A percentile compares a stretch with the other conserved stretches of the same genome.
Evolutionary conservation across 2,113 vertebrate genomes (phyloP).

Genomic region (Callipepla californica): DNA sequence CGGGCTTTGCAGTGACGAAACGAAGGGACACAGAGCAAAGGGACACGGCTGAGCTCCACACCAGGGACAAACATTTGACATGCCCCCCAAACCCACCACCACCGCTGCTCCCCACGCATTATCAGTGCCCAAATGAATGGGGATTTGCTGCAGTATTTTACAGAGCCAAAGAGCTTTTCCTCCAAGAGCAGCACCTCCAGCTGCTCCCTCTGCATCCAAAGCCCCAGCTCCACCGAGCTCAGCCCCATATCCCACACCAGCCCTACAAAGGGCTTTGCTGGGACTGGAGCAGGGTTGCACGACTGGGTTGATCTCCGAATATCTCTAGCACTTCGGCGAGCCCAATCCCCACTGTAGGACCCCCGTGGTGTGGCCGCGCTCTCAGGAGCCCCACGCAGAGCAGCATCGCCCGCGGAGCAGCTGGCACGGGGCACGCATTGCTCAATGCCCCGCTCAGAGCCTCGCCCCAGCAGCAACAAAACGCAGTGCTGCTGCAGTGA

Average conservation of each 20-base stretch:
- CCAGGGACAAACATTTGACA: neutral
- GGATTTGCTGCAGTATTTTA: neutral
- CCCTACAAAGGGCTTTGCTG: neutral
- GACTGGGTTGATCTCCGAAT: fast-evolving
- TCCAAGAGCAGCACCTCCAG: neutral
- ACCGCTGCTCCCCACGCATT: neutral
- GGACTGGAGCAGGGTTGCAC: neutral
- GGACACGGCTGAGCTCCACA: neutral
- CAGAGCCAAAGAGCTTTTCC: neutral
- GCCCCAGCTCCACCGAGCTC: fast-evolving
- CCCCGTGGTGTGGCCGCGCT: neutral
- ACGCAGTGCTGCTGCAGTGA: neutral
- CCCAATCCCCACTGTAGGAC: neutral
- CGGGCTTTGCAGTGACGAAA: neutral
- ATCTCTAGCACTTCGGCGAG: fast-evolving
- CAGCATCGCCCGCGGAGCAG: neutral
- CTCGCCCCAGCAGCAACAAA: fast-evolving
- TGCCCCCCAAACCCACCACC: neutral
- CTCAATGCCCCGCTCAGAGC: neutral
- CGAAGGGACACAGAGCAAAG: neutral
- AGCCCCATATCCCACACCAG: neutral
- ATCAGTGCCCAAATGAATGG: neutral
- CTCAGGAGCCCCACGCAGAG: neutral
- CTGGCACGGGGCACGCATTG: fast-evolving
- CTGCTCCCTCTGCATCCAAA: neutral